Conservation (phyloP, 2,888 invertebrate species). For the Drosophila merina region DNA sequence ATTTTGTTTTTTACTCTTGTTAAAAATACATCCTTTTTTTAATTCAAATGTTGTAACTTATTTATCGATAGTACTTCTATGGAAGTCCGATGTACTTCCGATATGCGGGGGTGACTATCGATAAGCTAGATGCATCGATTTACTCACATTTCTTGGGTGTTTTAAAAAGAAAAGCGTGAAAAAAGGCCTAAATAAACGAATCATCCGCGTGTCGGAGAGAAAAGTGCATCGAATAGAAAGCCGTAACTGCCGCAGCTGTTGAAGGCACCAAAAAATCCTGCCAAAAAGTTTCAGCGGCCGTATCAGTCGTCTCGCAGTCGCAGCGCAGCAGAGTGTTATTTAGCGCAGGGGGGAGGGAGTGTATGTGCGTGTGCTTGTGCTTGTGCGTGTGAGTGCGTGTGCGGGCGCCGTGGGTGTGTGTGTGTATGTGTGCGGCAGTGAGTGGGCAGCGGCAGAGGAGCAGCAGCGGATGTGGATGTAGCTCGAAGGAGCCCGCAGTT, state of each 20-base stretch:
- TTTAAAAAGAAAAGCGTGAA: constrained; percentile 75
- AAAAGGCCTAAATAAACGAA: constrained; percentile 71
- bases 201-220: constrained; percentile 48
- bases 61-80: neutral
- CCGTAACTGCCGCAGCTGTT: constrained; percentile 31
- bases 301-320: constrained; percentile 21
- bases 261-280: constrained; percentile 33
- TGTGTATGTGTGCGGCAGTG: constrained; percentile 48
- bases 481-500: constrained; percentile 46
- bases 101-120: constrained; percentile 54
- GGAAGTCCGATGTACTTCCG: neutral
- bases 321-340: constrained; percentile 60
- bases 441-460: constrained; percentile 67
- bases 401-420: constrained; percentile 3
- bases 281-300: neutral
- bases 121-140: constrained; percentile 73
- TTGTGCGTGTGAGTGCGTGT: too few species aligned
- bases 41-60: neutral
- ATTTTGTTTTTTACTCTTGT: too few species aligned
- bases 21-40: neutral
- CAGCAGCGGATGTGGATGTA: constrained; percentile 60
- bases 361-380: constrained; percentile 37
- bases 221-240: constrained; percentile 53
- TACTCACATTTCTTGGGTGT: constrained; percentile 76
- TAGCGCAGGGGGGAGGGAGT: constrained; percentile 55